Base-by-base conservation (phyloP, 2,888 invertebrate species). In the Anodontia alba region DNA sequence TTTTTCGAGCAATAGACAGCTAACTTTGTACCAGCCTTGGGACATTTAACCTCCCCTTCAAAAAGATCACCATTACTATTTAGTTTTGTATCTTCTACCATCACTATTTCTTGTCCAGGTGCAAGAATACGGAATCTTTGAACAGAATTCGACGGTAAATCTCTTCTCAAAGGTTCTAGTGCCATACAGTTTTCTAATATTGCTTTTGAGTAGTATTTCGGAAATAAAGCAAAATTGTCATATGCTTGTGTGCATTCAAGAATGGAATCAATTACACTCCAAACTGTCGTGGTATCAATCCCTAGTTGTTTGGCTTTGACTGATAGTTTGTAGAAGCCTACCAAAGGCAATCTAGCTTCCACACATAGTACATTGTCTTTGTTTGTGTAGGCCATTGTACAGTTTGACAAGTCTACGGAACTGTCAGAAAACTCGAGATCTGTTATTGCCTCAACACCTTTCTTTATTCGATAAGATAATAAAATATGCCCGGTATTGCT, bases 241-340 rank as follows among this genome's bases (percentile, higher is more conserved):
- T 69, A 69, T 0, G 57, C 73, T 12, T 66, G 46, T 8, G 57
- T 62, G 23, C 82, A 84, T 43, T 81, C 49, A 10, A 87, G n/a
- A 15, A 78, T 29, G 46, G 81, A 84, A n/a, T 69, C 68, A 31
- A 79, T 72, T 8, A 87, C 69, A 42, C 33, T 17, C n/a, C 76
- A 38, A 38, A 82, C 76, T 23, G 46, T 51, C 0, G 73, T 71
- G 10, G 74, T 57, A 5, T 79, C 62, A 8, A 76, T 68, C 2
- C 62, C 77, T 31, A n/a, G 38, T 26, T 5, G 23, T 54, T 54
- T 54, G 2, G 54, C 54, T 26, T 26, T 54, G 10, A 54, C 26
- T 2, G 54, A 54, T 8, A 54, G 26, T 54, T 54, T 54, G 15
- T 54, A 54, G 26, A 54, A 54, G 10, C 54, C 54, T 2, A 26